A percentile compares a stretch with the other conserved stretches of the same genome.
These are phyloP conservation scores for Plebejus argus DNA, from an alignment of 2,888 invertebrate genomes.

Conservation along the genomic window DNA sequence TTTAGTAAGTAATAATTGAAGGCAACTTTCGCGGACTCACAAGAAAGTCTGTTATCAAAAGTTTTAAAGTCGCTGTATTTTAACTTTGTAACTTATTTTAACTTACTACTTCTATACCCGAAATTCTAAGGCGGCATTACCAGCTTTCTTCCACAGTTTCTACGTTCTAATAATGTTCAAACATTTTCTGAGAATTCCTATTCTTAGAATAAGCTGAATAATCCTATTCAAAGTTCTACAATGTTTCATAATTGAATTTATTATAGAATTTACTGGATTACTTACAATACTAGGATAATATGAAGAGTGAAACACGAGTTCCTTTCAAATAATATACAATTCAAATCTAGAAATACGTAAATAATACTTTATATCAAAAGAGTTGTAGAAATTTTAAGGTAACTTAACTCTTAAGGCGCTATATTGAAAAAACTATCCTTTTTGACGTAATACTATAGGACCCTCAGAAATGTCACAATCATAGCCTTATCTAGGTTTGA, in stretches of 20 bases:
- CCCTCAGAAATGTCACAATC: no score
- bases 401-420: no score
- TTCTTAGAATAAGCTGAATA: neutral
- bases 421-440: no score
- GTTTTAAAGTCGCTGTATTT: neutral
- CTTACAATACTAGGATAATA: neutral
- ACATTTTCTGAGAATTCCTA: neutral
- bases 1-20: no score
- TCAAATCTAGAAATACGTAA: neutral
- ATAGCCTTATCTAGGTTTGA: no score
- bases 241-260: neutral
- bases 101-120: neutral
- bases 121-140: neutral
- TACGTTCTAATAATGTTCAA: neutral
- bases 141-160: neutral
- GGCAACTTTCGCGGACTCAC: no score
- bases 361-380: no score
- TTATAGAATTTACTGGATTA: neutral
- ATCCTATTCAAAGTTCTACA: neutral
- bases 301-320: neutral
- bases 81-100: neutral
- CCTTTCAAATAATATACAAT: neutral
- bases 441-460: no score
- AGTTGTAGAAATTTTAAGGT: no score
- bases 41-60: no score